Evolutionary conservation across 2,888 invertebrate species (phyloP).

Genomic region (Eupithecia inturbata): DNA sequence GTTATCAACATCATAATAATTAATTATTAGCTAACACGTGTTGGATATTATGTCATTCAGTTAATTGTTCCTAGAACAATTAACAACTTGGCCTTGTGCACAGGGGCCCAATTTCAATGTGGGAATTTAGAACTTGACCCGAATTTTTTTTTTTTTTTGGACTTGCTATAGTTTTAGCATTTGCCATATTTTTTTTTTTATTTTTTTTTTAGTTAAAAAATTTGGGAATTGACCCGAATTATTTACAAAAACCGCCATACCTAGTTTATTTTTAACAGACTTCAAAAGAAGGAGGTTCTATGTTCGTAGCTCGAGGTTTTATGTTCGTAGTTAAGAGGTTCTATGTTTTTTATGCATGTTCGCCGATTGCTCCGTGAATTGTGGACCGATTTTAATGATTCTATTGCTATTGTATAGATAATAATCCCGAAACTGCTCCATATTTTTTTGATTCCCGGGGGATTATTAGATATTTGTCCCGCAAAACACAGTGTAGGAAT

Average conservation of each 20-base stretch:
- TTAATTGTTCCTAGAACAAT: constrained; percentile 6
- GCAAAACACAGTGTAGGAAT: too few species aligned
- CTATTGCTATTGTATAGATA: too few species aligned
- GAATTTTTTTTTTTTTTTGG: too few species aligned
- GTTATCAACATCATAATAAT: background rate
- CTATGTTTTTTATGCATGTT: background rate
- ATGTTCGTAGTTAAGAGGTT: too few species aligned
- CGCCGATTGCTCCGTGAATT: background rate
- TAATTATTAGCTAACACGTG: background rate
- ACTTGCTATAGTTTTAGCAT: too few species aligned
- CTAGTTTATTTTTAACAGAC: background rate
- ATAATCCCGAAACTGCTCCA: too few species aligned
- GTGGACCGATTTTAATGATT: background rate
- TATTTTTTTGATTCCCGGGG: too few species aligned
- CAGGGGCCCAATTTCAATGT: background rate
- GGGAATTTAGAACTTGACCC: background rate
- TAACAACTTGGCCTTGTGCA: background rate
- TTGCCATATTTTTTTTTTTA: too few species aligned
- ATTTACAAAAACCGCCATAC: background rate
- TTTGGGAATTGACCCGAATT: background rate
- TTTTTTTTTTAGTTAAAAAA: too few species aligned
- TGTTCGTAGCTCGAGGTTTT: too few species aligned
- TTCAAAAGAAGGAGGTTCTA: background rate
- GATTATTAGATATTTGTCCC: too few species aligned
- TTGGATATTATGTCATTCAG: background rate